Evolutionary conservation across 2,113 vertebrate genomes (phyloP), one percentile per base, ranked within the genome.

Genomic region (Silurus meridionalis): DNA sequence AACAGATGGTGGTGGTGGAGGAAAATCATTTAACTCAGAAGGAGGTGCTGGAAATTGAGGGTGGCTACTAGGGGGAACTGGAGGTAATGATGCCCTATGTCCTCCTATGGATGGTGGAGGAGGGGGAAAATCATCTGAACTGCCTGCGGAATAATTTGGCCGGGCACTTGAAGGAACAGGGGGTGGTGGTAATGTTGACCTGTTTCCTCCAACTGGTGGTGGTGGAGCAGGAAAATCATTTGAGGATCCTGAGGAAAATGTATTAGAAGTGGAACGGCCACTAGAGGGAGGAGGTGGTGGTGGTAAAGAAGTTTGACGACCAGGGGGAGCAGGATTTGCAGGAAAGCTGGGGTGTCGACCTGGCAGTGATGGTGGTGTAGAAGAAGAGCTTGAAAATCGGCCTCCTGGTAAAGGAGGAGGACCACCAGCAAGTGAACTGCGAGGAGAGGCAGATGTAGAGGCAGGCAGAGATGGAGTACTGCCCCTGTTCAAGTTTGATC

Each of bases 31-130:
- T 52, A 86, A 50, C 82, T 91, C 88, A 88, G 86, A 66, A 0
- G 94, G 94, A 14, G 94, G 89, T 0, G 94, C 91, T 14, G 95
- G 95, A 77, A 95, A 87, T 1, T 94, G 94, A 8, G 95, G 95
- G 46, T 95, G 90, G 77, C 88, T 91, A 48, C 92, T 90, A 91
- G 92, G 92, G 8, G 93, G 87, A 4, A 86, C 61, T 52, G 87
- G 87, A 23, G 75, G 64, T 11, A 81, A 87, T 64, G 85, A 89
- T 69, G 78, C 87, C 80, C 94, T 90, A 52, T 60, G 78, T 81
- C 55, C 78, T 78, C 69, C 85, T 5, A 15, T 5, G 46, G 92
- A 28, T 0, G 95, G 94, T 4, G 93, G 93, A 0, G 94, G 94
- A 0, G 93, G 95, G 0, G 95, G 95, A 37, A 95, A 95, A 87